Evolutionary conservation across 1,140 invertebrate genomes (phyloP).

Genomic region (Ostrea denselamellosa): DNA sequence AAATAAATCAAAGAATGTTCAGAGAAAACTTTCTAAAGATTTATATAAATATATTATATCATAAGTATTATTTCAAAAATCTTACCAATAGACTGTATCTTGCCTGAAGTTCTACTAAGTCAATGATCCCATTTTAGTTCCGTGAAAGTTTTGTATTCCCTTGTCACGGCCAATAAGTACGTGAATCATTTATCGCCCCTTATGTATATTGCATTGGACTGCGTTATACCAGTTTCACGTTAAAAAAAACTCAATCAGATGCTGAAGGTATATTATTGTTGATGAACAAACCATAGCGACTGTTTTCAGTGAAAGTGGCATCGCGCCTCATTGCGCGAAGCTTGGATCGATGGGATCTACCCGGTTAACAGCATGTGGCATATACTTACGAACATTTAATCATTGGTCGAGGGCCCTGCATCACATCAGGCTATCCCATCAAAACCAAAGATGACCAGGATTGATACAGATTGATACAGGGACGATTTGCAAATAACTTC

Average conservation of each 20-base stretch:
- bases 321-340: background rate
- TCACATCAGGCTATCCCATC: background rate
- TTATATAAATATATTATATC: background rate
- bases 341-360: background rate
- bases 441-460: background rate
- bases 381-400: slow-evolving; percentile 20
- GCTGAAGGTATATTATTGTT: slow-evolving; percentile 13
- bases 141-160: background rate
- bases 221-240: background rate
- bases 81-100: background rate
- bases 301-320: slow-evolving; percentile 21
- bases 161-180: background rate
- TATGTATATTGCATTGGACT: background rate
- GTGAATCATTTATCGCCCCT: background rate
- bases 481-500: slow-evolving; percentile 1
- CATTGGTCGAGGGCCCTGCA: background rate
- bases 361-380: background rate
- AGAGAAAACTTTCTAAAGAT: background rate
- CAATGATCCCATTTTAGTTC: background rate
- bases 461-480: slow-evolving; percentile 16
- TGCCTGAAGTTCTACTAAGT: background rate
- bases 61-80: background rate
- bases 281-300: slow-evolving; percentile 31
- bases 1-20: background rate
- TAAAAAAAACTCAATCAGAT: background rate